Conservation (phyloP, 2,888 invertebrate species). For the Conops quadrifasciatus region DNA sequence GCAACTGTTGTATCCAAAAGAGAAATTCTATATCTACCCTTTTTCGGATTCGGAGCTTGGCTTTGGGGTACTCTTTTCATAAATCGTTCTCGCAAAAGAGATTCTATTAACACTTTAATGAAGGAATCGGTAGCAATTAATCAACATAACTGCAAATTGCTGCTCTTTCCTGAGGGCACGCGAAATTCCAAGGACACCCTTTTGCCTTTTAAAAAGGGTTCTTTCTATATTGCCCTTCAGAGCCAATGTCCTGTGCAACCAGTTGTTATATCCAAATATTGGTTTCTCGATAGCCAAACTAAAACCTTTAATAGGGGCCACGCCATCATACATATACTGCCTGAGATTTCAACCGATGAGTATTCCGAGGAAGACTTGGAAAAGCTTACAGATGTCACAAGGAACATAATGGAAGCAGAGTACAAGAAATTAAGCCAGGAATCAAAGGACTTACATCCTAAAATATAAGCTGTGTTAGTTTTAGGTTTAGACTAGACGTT, state of each 20-base stretch:
- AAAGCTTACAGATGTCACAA: slow-evolving; percentile 73
- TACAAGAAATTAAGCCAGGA: slow-evolving; percentile 69
- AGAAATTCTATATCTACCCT: slow-evolving; percentile 81
- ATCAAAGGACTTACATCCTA: slow-evolving; percentile 45
- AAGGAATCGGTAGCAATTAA: slow-evolving; percentile 75
- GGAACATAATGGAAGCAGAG: slow-evolving; percentile 73
- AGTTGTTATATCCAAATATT: slow-evolving; percentile 85
- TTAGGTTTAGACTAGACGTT: neutral
- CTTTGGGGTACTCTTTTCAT: slow-evolving; percentile 91
- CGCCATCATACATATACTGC: slow-evolving; percentile 77
- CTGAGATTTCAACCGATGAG: slow-evolving; percentile 74
- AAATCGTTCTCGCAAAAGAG: slow-evolving; percentile 76
- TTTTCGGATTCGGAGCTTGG: slow-evolving; percentile 86
- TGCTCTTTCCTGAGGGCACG: slow-evolving; percentile 94
- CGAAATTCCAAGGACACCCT: slow-evolving; percentile 79
- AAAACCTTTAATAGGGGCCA: slow-evolving; percentile 76
- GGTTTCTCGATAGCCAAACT: slow-evolving; percentile 72
- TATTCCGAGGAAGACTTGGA: slow-evolving; percentile 72
- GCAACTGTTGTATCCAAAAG: slow-evolving; percentile 86
- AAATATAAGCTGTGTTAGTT: slow-evolving; percentile 47
- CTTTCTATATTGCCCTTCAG: slow-evolving; percentile 90
- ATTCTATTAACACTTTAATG: slow-evolving; percentile 78
- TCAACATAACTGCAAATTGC: slow-evolving; percentile 75
- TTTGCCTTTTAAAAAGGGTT: slow-evolving; percentile 94
- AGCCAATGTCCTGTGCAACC: slow-evolving; percentile 88